A percentile compares a stretch with the other conserved stretches of the same genome.
Conservation (phyloP, 2,888 invertebrate genomes). For the Marasmarcha lunaedactyla region DNA sequence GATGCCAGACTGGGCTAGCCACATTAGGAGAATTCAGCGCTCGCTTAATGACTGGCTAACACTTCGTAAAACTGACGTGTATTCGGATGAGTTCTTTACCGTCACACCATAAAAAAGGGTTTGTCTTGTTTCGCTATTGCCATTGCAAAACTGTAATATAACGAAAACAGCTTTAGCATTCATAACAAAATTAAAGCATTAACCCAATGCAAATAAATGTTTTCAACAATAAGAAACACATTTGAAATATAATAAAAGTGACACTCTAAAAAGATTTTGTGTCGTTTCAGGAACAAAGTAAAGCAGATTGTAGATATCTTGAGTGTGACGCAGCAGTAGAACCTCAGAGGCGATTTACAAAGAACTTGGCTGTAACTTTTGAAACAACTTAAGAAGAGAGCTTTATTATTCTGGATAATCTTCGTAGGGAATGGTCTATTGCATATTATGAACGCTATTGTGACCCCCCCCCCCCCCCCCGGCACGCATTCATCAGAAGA, state of each 20-base stretch:
- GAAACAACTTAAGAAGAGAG: constrained; percentile 15
- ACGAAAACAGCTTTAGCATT: too few species aligned
- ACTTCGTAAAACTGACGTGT: too few species aligned
- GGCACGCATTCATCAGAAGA: constrained; percentile 17
- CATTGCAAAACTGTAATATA: too few species aligned
- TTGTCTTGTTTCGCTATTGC: too few species aligned
- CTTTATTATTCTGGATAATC: constrained; percentile 15
- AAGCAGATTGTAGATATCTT: constrained; percentile 13
- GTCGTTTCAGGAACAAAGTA: constrained; percentile 12
- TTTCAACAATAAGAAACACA: too few species aligned
- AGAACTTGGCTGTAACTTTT: constrained; percentile 12
- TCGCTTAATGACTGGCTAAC: too few species aligned
- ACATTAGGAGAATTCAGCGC: too few species aligned
- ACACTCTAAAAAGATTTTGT: neutral
- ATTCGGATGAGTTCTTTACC: too few species aligned
- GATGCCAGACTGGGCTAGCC: too few species aligned
- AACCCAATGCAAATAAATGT: too few species aligned
- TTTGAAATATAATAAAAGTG: neutral
- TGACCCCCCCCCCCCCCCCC: constrained; percentile 14
- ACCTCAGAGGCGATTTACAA: constrained; percentile 13
- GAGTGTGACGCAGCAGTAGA: constrained; percentile 10
- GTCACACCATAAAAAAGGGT: too few species aligned
- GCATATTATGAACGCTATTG: constrained; percentile 11
- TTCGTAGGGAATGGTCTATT: constrained; percentile 15
- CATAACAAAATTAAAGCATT: too few species aligned